These are phyloP conservation scores for Bubalus kerabau DNA, from an alignment of 2,113 vertebrate species.

Conservation along the genomic window DNA sequence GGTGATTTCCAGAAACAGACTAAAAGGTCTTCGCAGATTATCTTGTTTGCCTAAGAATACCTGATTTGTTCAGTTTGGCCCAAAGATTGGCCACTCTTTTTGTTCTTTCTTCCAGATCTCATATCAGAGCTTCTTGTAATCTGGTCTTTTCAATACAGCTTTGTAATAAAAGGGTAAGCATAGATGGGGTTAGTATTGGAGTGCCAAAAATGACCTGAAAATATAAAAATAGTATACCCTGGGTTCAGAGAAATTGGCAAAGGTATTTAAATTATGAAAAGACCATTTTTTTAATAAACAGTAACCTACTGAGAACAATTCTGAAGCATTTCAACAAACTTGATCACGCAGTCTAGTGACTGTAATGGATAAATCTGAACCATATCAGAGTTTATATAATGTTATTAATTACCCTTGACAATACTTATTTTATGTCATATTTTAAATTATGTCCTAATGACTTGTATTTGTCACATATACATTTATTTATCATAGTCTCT, in stretches of 20 bases:
- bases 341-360: neutral
- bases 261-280: neutral
- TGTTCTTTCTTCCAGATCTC: neutral
- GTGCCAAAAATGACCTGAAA: neutral
- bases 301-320: neutral
- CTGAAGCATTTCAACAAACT: neutral
- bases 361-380: neutral
- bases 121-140: fast-evolving
- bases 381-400: neutral
- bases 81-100: neutral
- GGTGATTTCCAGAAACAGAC: neutral
- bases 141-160: neutral
- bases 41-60: neutral
- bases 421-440: neutral
- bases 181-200: too few relatives aligned
- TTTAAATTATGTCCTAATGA: neutral
- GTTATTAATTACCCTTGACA: neutral
- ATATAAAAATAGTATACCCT: neutral
- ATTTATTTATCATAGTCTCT: neutral
- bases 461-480: neutral
- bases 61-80: neutral
- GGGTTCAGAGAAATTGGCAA: neutral
- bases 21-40: neutral
- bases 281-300: neutral
- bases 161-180: neutral